Conservation (phyloP, 2,888 invertebrate species). For the Hemicrepidius hirtus region DNA sequence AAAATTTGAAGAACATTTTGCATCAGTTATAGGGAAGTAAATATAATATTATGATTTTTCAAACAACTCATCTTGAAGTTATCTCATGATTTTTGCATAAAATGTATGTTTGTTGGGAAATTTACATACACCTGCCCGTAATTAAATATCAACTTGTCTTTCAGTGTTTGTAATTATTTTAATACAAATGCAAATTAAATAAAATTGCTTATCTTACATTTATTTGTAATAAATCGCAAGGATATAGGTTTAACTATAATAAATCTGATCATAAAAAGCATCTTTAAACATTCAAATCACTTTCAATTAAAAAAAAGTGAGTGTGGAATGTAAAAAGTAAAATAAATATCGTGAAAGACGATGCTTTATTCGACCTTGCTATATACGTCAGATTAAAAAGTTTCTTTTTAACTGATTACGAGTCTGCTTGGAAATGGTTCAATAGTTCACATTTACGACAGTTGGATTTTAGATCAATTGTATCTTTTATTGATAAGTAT, state of each 20-base stretch:
- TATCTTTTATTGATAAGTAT: background rate
- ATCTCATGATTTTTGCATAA: too few species aligned
- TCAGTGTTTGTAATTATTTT: too few species aligned
- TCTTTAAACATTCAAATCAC: constrained; percentile 4
- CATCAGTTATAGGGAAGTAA: too few species aligned
- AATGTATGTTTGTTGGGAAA: too few species aligned
- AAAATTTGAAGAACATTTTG: too few species aligned
- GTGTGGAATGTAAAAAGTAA: constrained; percentile 16
- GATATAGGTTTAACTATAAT: background rate
- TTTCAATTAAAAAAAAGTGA: constrained; percentile 7
- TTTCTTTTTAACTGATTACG: constrained; percentile 9
- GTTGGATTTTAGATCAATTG: constrained; percentile 1
- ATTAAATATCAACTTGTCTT: too few species aligned
- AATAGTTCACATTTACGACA: constrained; percentile 6
- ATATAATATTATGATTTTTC: too few species aligned
- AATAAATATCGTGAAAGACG: constrained; percentile 4
- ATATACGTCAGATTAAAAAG: constrained; percentile 11
- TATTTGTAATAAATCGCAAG: constrained; percentile 10
- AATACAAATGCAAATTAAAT: too few species aligned
- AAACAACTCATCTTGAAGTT: too few species aligned
- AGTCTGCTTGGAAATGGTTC: background rate
- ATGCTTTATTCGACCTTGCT: background rate
- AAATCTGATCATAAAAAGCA: constrained; percentile 3
- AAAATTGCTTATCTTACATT: too few species aligned
- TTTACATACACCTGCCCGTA: too few species aligned